Conservation (phyloP, 1,140 invertebrate genomes). For the Amphibalanus amphitrite region DNA sequence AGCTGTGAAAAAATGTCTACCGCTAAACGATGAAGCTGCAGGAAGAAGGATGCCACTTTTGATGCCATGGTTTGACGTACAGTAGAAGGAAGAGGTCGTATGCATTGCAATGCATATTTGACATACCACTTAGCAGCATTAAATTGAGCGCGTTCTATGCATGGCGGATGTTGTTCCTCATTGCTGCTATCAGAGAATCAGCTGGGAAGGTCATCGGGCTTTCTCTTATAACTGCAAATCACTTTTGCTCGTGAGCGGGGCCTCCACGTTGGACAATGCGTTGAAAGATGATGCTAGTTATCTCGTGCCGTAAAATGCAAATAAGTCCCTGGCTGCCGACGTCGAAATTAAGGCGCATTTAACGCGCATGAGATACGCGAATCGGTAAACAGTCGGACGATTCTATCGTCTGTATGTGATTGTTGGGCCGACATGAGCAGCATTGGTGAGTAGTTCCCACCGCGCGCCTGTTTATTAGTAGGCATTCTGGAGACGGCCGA, state of each 20-base stretch:
- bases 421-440: background rate
- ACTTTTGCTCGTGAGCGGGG: background rate
- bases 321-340: background rate
- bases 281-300: background rate
- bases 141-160: too few relatives aligned
- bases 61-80: too few relatives aligned
- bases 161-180: too few relatives aligned
- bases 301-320: background rate
- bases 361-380: background rate
- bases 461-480: background rate
- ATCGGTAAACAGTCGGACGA: background rate
- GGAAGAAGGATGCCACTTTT: too few relatives aligned
- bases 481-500: background rate
- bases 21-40: too few relatives aligned
- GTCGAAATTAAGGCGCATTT: background rate
- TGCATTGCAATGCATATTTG: too few relatives aligned
- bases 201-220: background rate
- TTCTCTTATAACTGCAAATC: background rate
- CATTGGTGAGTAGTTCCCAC: background rate
- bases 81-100: too few relatives aligned
- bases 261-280: too few relatives aligned
- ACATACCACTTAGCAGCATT: too few relatives aligned
- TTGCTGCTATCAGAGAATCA: too few relatives aligned
- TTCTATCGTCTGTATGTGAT: background rate
- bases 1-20: too few relatives aligned